Evolutionary conservation across 2,888 invertebrate species (phyloP), one percentile per base, ranked within the genome.

Genomic region (Ctenicera cuprea): DNA sequence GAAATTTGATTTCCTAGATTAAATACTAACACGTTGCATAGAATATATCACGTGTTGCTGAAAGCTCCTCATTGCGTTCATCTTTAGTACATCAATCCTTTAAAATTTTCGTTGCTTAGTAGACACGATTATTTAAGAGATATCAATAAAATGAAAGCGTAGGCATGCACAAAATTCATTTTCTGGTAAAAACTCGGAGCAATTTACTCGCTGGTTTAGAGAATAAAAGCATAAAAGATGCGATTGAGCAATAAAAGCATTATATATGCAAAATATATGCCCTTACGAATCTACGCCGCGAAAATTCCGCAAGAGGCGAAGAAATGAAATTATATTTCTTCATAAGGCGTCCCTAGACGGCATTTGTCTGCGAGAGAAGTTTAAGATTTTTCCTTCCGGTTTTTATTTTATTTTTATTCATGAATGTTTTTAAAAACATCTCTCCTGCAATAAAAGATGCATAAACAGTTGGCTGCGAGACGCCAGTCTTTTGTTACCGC

Each of bases 321-420:
- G 79, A 82, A 83, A 83, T 83, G 82, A 82, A 84, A 83, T 84
- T 83, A 84, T 82, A 83, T 83, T 83, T 83, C 81, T 82, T 83
- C 82, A 82, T 83, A 82, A 83, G 80, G 79, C 80, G 78, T 83
- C 84, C 82, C 84, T 77, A 74, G 83, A 78, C 82, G 80, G 79
- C 78, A 83, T 83, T 84, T 84, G 82, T 83, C 81, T 80, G 81
- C 76, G 71, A 73, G 80, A 80, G 74, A 79, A 82, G 78, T 82
- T 81, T 78, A 80, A 81, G 81, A 82, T 82, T 83, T 80, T 80
- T 81, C 79, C 77, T 81, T 80, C 80, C 79, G 77, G 78, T 76
- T 81, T 83, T 82, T 83, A 83, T 83, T 81, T 78, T 80, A 78
- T 81, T 82, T 83, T 83, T 84, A 83, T 83, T 83, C 84, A 84